Evolutionary conservation across 2,797 vertebrate genomes (phyloP).

Genomic region (Poliocrania exsul): DNA sequence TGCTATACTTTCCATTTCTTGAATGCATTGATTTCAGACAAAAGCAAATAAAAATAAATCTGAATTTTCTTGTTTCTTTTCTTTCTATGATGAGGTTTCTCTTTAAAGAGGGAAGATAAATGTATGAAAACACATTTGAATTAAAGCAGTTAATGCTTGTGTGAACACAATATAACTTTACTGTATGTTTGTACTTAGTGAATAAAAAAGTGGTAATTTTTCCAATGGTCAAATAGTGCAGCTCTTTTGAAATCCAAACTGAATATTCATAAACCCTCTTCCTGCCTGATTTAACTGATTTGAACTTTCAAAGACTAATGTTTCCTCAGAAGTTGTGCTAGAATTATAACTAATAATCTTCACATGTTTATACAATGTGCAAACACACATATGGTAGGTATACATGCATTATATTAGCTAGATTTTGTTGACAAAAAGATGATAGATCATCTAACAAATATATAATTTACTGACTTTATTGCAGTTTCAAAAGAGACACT

Average conservation of each 20-base stretch:
- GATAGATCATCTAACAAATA: slow-evolving; percentile 49
- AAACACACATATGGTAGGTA: background rate
- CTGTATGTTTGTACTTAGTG: background rate
- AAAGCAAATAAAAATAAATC: background rate
- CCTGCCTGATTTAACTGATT: slow-evolving; percentile 30
- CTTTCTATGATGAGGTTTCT: background rate
- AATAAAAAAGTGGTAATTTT: slow-evolving; percentile 10
- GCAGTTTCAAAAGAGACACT: slow-evolving; percentile 68
- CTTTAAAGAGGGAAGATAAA: background rate
- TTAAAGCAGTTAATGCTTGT: background rate
- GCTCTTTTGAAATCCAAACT: slow-evolving; percentile 23
- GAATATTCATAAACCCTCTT: slow-evolving; percentile 36
- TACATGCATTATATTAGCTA: background rate
- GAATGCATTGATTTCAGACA: background rate
- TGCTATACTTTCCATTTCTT: background rate
- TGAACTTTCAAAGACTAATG: slow-evolving; percentile 30
- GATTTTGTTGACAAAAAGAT: slow-evolving; percentile 53
- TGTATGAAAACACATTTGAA: background rate
- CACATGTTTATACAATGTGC: background rate
- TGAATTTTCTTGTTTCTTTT: background rate
- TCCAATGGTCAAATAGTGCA: slow-evolving; percentile 24
- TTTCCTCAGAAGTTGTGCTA: background rate
- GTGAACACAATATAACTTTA: background rate
- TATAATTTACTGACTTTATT: slow-evolving; percentile 62
- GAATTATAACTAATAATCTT: slow-evolving; percentile 28